A percentile compares a stretch with the other conserved stretches of the same genome.
These are phyloP conservation scores for Gasterosteus nipponicus DNA, from an alignment of 2,113 vertebrate genomes.

Conservation along the genomic window DNA sequence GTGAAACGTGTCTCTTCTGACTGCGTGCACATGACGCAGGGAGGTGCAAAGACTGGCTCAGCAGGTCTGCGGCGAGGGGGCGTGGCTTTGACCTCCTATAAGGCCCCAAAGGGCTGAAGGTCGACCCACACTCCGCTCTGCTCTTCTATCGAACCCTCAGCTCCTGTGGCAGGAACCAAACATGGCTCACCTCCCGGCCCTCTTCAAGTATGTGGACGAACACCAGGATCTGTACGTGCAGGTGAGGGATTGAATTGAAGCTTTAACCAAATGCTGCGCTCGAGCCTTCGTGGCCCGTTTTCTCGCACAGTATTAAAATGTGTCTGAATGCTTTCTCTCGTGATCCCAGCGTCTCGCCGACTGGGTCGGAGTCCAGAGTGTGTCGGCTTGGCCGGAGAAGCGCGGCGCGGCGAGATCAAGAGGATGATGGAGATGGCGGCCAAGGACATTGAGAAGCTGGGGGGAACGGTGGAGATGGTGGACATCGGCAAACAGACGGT, in stretches of 20 bases:
- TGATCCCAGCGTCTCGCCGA: constrained; percentile 85
- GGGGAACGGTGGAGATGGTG: constrained; percentile 88
- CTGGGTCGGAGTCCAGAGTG: constrained; percentile 95
- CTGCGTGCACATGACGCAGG: too few relatives aligned
- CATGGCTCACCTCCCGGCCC: constrained; percentile 85
- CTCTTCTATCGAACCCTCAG: constrained; percentile 48
- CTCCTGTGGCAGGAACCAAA: constrained; percentile 35
- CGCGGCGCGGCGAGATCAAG: constrained; percentile 87
- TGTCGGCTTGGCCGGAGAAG: constrained; percentile 95
- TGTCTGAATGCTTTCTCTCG: neutral
- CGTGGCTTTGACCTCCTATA: constrained; percentile 43
- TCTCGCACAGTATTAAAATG: neutral
- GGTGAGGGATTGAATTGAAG: constrained; percentile 74
- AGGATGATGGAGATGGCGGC: constrained; percentile 93
- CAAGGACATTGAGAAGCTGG: constrained; percentile 87
- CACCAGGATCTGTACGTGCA: constrained; percentile 92
- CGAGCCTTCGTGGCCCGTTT: neutral
- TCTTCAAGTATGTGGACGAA: constrained; percentile 92
- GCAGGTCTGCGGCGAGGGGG: constrained; percentile 50
- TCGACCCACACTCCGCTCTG: constrained; percentile 22
- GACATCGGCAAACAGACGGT: constrained; percentile 91
- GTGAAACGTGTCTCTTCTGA: neutral
- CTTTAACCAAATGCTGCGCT: neutral
- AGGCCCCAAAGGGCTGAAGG: constrained; percentile 2
- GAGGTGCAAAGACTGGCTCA: constrained; percentile 38